These are phyloP conservation scores for Aporrectodea caliginosa DNA, from an alignment of 1,140 invertebrate genomes.

Conservation along the genomic window DNA sequence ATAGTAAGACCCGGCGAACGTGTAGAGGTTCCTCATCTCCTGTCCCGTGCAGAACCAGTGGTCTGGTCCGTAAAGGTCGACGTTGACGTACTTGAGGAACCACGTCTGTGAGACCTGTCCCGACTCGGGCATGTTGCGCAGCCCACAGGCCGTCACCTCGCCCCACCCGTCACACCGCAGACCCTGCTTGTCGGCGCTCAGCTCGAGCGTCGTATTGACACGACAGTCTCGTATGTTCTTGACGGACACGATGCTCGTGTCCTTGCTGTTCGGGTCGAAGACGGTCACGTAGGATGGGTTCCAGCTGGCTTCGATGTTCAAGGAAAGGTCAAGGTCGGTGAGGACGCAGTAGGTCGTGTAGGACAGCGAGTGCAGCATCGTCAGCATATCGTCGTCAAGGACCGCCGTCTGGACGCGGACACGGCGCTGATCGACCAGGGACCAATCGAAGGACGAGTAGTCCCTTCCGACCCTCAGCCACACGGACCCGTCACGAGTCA, in stretches of 20 bases:
- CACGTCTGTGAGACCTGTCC: conserved; percentile 15
- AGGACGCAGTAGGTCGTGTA: conserved; percentile 31
- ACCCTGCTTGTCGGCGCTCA: conserved; percentile 28
- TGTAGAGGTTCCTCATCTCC: conserved; percentile 10
- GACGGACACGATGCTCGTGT: conserved; percentile 12
- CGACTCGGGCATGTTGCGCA: conserved; percentile 24
- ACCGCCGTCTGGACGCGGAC: neutral
- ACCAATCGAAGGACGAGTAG: conserved; percentile 23
- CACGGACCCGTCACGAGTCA: conserved; percentile 23
- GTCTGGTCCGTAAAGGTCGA: conserved; percentile 23
- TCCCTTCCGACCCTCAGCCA: conserved; percentile 30
- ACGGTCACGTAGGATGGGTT: conserved; percentile 29
- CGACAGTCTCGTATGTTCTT: conserved; percentile 20
- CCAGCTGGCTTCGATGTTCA: conserved; percentile 23
- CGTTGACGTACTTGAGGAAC: conserved; percentile 29
- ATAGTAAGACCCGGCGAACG: conserved; percentile 29
- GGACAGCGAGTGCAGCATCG: conserved; percentile 10
- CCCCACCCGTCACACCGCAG: conserved; percentile 25
- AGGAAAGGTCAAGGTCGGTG: conserved; percentile 22
- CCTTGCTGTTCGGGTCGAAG: conserved; percentile 23
- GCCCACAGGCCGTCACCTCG: conserved; percentile 25
- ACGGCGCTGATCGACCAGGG: neutral
- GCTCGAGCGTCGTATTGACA: conserved; percentile 19
- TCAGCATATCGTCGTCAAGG: conserved; percentile 14
- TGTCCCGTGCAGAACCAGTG: conserved; percentile 14